A percentile compares a stretch with the other conserved stretches of the same genome.
Evolutionary conservation across 1,140 invertebrate species (phyloP).

Genomic region (Brachionus angularis): DNA sequence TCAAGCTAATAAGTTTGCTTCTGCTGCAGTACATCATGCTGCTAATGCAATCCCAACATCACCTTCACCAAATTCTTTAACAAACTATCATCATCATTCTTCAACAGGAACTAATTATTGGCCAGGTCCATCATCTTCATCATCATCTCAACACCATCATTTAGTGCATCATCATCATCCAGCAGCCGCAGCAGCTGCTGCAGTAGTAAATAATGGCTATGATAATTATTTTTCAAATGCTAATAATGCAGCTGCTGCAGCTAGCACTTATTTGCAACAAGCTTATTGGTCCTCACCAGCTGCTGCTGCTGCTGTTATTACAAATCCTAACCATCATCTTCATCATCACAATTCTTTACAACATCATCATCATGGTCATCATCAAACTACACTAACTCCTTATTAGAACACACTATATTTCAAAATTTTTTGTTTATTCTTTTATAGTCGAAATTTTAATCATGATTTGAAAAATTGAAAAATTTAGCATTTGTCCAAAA

Average conservation of each 20-base stretch:
- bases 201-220: constrained; percentile 15
- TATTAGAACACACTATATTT: too few relatives aligned
- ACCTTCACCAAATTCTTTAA: constrained; percentile 19
- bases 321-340: constrained; percentile 21
- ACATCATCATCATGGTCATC: constrained; percentile 36
- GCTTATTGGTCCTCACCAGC: constrained; percentile 40
- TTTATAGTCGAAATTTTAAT: too few relatives aligned
- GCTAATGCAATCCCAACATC: neutral
- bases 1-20: constrained; percentile 36
- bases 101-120: neutral
- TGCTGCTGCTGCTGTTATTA: constrained; percentile 28
- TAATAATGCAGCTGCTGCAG: constrained; percentile 32
- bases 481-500: too few relatives aligned
- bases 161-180: constrained; percentile 39
- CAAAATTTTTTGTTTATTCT: too few relatives aligned
- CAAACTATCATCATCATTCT: constrained; percentile 22
- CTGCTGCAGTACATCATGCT: constrained; percentile 3
- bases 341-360: constrained; percentile 33
- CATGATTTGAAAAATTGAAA: too few relatives aligned
- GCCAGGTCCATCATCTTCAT: neutral
- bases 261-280: constrained; percentile 10
- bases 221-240: constrained; percentile 28
- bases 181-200: constrained; percentile 36
- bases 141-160: constrained; percentile 16
- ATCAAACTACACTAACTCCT: constrained; percentile 20